Percentiles rank a stretch among this genome's conserved stretches.
phyloP scores from a whole-genome alignment of 2,888 invertebrate genomes.

The Ormyrus labotus region DNA sequence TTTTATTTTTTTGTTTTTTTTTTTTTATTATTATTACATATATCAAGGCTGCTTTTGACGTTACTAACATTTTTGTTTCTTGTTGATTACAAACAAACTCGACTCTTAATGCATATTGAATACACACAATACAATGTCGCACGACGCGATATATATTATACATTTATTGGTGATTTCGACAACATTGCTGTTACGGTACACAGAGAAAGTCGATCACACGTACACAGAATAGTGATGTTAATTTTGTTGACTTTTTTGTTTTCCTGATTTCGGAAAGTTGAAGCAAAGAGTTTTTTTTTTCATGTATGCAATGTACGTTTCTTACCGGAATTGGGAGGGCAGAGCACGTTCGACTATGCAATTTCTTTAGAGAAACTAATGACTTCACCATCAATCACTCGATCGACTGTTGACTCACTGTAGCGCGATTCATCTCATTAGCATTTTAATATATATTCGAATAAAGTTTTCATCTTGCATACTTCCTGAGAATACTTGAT shows the following conservation, averaged over 20 bases:
- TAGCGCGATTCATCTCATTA: constrained; percentile 55
- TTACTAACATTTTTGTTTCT: constrained; percentile 20
- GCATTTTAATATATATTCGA: constrained; percentile 42
- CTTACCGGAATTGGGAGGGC: constrained; percentile 70
- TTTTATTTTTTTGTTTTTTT: constrained; percentile 17
- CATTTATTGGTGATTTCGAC: constrained; percentile 29
- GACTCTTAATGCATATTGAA: constrained; percentile 14
- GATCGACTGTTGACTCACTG: constrained; percentile 32
- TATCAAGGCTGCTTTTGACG: constrained; percentile 49
- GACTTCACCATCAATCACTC: constrained; percentile 25
- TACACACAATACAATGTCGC: constrained; percentile 17
- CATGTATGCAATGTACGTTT: constrained; percentile 45
- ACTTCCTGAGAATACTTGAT: constrained; percentile 2
- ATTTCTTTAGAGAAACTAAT: constrained; percentile 27
- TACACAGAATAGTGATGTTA: constrained; percentile 17
- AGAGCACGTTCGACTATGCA: constrained; percentile 66
- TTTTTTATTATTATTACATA: constrained; percentile 27
- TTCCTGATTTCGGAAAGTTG: constrained; percentile 19
- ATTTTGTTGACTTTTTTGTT: constrained; percentile 10
- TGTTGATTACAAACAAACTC: constrained; percentile 24
- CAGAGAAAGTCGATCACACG: constrained; percentile 44
- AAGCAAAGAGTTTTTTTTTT: constrained; percentile 45
- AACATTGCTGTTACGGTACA: constrained; percentile 32
- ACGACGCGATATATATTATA: not conserved
- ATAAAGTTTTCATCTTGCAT: constrained; percentile 19